Base-by-base conservation (phyloP, 2,113 vertebrate genomes). In the Gobio gobio region DNA sequence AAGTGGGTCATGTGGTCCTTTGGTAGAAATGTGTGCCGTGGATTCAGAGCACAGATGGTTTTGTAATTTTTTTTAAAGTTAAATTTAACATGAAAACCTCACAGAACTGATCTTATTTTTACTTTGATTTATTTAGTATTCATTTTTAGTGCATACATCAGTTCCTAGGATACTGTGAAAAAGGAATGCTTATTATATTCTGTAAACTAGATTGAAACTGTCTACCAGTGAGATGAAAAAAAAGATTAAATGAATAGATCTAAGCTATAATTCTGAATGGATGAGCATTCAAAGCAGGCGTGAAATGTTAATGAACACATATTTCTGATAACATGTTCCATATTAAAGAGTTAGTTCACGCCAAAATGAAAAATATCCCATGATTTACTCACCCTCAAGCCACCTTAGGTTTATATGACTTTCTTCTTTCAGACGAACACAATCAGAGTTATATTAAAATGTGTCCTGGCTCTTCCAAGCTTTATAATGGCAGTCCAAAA, bases 1-100 rank as follows among this genome's bases (percentile, higher is more conserved):
- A 93, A 93, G 85, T 93, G 88, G 91, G 92, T 91, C 92, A 86
- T 68, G 89, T 78, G 87, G 88, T 78, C 33, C 20, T 56, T 59
- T 40, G 54, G 18, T 78, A 59, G 10, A 59, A 43, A 63, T 82
- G 85, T 82, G 83, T 78, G 56, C 87, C 78, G 20, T 40, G n/a
- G 78, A 84, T 36, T 82, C 63, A 4, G 24, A 29, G 5, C 16
- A 5, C 51, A 58, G 29, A 78, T 40, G 20, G 5, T 78, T 58
- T 56, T 56, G 1, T 1, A 10, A n/a, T 16, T 16, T 73, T 6
- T 14, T 36, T 12, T 5, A 43, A 8, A 70, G 66, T 70, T 73
- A 47, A 24, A 73, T 47, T 73, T 26, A 8, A 47, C 43, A 14
- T 24, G 22, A 24, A 74, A 74, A 47, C 43, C 22, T 74, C 13